These are phyloP conservation scores for Paralvinella palmiformis DNA, from an alignment of 1,140 invertebrate species.

Conservation along the genomic window DNA sequence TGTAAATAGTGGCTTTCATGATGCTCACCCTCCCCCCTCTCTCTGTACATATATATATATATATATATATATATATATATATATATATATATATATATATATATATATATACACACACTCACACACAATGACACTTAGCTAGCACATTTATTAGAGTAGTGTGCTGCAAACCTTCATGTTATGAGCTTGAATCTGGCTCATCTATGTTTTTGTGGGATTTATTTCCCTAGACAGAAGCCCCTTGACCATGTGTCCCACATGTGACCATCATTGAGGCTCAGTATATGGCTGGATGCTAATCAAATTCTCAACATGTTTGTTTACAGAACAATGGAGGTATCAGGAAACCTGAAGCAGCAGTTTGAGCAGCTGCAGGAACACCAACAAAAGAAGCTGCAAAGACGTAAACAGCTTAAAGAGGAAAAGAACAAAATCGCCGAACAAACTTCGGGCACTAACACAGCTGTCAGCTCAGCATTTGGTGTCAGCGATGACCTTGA, in stretches of 20 bases:
- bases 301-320: too few relatives aligned
- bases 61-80: conserved; percentile 4
- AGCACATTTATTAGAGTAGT: not conserved
- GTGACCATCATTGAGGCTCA: not conserved
- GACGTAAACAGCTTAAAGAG: conserved; percentile 29
- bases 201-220: not conserved
- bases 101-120: conserved; percentile 1
- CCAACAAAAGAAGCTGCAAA: conserved; percentile 36
- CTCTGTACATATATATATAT: not conserved
- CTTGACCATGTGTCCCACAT: not conserved
- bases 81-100: conserved; percentile 4
- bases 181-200: not conserved
- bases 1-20: too few relatives aligned
- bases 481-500: conserved; percentile 37
- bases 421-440: not conserved
- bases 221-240: not conserved
- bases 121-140: not conserved
- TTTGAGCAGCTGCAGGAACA: conserved; percentile 41
- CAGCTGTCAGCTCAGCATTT: conserved; percentile 21
- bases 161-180: not conserved
- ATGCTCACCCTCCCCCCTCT: too few relatives aligned
- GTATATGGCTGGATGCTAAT: not conserved
- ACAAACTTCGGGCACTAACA: not conserved
- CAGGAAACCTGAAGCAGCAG: conserved; percentile 34
- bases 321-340: not conserved